Conservation (phyloP, 1,140 invertebrate species). For the Octopus bimaculoides region DNA sequence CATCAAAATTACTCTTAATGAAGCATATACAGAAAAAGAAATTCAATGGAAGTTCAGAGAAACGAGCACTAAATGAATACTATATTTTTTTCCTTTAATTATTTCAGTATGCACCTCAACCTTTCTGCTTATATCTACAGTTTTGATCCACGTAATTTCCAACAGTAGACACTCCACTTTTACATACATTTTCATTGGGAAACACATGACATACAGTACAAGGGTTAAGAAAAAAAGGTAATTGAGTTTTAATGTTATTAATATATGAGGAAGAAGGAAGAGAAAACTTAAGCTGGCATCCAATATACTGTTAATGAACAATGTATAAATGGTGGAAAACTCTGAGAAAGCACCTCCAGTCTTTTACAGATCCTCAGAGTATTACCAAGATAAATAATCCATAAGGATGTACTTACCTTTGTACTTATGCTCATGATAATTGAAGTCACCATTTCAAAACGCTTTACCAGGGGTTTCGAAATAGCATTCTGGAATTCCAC, state of each 20-base stretch:
- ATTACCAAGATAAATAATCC: neutral
- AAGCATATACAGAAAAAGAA: neutral
- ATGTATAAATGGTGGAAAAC: neutral
- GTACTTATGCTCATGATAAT: conserved; percentile 33
- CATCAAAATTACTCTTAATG: neutral
- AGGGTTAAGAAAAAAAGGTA: too few relatives aligned
- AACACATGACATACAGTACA: too few relatives aligned
- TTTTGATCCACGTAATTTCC: too few relatives aligned
- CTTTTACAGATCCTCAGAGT: neutral
- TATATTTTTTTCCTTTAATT: too few relatives aligned
- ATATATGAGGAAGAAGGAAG: neutral
- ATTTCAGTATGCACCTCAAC: too few relatives aligned
- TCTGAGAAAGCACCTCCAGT: neutral
- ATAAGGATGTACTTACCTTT: conserved; percentile 25
- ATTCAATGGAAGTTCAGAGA: too few relatives aligned
- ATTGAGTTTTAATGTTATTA: too few relatives aligned
- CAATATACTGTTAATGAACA: neutral
- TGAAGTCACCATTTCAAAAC: conserved; percentile 28
- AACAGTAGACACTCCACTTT: too few relatives aligned
- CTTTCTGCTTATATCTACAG: too few relatives aligned
- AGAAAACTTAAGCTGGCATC: neutral
- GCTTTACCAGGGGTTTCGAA: conserved; percentile 24
- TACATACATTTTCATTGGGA: too few relatives aligned
- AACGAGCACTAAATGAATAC: too few relatives aligned
- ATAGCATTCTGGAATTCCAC: conserved; percentile 36